phyloP scores from a whole-genome alignment of 2,113 vertebrate genomes.

The Empidonax traillii region DNA sequence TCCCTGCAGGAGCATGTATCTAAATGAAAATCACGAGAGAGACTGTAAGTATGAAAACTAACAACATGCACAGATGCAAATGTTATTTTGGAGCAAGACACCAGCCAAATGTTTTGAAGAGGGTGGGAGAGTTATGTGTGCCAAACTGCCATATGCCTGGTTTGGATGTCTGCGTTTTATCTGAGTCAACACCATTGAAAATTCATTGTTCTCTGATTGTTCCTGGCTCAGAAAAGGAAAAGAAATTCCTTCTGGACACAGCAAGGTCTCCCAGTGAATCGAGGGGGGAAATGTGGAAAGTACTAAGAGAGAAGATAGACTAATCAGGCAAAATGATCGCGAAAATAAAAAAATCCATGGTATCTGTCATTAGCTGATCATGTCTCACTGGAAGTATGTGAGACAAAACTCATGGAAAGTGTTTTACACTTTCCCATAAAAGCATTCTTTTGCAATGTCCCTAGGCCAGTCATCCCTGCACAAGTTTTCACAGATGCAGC shows the following conservation, averaged over 20 bases:
- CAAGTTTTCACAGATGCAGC: background rate
- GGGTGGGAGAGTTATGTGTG: background rate
- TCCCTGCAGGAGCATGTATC: background rate
- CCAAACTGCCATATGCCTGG: accelerated
- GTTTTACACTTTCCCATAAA: too few species aligned
- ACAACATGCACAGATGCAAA: background rate
- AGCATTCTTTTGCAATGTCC: background rate
- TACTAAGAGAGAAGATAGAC: background rate
- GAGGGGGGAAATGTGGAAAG: background rate
- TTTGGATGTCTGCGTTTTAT: background rate
- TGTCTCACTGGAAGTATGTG: background rate
- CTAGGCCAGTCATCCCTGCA: background rate
- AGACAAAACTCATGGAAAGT: background rate
- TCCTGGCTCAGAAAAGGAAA: background rate
- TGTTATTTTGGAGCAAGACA: background rate
- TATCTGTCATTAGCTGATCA: background rate
- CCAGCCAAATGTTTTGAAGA: background rate
- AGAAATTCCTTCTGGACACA: background rate
- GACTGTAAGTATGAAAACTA: background rate
- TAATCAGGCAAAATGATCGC: background rate
- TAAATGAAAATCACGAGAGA: background rate
- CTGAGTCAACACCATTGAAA: background rate
- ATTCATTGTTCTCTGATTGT: background rate
- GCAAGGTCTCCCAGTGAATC: background rate
- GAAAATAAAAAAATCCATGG: background rate